Evolutionary conservation across 35 echinoderm and acorn worm species (phyloP).

Genomic region (Nesometra sesokonis): DNA sequence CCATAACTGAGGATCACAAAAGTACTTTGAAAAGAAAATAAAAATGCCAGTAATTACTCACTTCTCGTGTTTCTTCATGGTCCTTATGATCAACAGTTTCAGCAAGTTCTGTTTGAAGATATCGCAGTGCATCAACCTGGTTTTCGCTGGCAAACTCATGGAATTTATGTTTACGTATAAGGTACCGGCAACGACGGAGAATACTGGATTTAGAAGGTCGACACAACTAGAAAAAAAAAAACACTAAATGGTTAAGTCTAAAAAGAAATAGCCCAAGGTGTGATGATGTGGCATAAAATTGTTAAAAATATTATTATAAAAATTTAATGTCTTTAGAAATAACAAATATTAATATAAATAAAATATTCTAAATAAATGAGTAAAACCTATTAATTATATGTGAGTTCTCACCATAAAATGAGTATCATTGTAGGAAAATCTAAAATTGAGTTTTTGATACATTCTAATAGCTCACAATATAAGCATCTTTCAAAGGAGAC

Average conservation of each 20-base stretch:
- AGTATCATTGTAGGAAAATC: too few species aligned
- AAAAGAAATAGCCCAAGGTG: too few species aligned
- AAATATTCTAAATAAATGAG: too few species aligned
- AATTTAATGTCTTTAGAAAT: too few species aligned
- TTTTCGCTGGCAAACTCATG: conserved; percentile 65
- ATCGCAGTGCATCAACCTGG: conserved; percentile 53
- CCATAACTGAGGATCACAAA: too few species aligned
- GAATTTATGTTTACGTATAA: conserved; percentile 76
- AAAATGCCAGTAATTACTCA: conserved; percentile 11
- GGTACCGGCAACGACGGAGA: conserved; percentile 54
- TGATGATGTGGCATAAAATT: background rate
- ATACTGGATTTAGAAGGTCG: conserved; percentile 59
- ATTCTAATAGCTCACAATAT: too few species aligned
- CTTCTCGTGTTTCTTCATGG: conserved; percentile 78
- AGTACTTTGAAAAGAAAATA: background rate
- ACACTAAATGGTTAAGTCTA: too few species aligned
- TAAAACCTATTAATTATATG: too few species aligned
- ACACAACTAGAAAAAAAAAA: conserved; percentile 39
- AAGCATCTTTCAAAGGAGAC: too few species aligned
- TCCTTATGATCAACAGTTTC: conserved; percentile 63
- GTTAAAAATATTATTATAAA: background rate
- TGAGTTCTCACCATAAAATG: too few species aligned
- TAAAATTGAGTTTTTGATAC: too few species aligned
- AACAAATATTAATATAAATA: too few species aligned
- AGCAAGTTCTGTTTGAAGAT: conserved; percentile 66